phyloP scores from a whole-genome alignment of 2,113 vertebrate species.

The Charadrius vociferus region DNA sequence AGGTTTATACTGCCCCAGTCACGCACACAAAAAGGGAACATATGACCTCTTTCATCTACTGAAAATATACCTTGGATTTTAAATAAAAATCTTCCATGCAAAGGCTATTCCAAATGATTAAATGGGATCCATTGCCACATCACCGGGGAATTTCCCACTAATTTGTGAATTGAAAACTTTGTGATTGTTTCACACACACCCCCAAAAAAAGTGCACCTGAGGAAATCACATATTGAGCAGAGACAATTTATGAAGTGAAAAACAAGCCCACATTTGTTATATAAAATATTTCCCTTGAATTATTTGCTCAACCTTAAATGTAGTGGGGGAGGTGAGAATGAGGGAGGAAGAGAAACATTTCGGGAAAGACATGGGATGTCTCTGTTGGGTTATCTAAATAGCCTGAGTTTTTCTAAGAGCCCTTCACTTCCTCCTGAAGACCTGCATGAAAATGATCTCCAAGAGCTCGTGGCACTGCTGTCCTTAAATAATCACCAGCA shows the following conservation, averaged over 20 bases:
- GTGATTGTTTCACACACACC: background rate
- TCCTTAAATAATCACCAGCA: background rate
- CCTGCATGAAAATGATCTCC: background rate
- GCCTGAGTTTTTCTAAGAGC: background rate
- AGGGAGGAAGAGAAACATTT: background rate
- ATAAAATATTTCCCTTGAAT: conserved; percentile 6
- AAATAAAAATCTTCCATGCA: background rate
- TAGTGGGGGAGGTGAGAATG: conserved; percentile 18
- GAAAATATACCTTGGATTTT: background rate
- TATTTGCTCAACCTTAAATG: conserved; percentile 11
- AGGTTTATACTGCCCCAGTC: background rate
- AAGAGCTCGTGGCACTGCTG: background rate
- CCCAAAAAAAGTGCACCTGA: background rate
- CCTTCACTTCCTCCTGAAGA: background rate
- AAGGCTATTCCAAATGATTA: background rate
- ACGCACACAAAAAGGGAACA: background rate
- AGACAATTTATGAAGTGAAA: background rate
- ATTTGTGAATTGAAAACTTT: background rate
- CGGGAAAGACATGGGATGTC: background rate
- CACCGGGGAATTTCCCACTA: background rate
- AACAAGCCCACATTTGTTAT: background rate
- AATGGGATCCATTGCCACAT: background rate
- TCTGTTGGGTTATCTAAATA: background rate
- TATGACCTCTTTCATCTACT: background rate
- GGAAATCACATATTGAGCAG: background rate